Evolutionary conservation across 1,140 invertebrate genomes (phyloP), one percentile per base, ranked within the genome.

Genomic region (Pogonomyrmex barbatus): DNA sequence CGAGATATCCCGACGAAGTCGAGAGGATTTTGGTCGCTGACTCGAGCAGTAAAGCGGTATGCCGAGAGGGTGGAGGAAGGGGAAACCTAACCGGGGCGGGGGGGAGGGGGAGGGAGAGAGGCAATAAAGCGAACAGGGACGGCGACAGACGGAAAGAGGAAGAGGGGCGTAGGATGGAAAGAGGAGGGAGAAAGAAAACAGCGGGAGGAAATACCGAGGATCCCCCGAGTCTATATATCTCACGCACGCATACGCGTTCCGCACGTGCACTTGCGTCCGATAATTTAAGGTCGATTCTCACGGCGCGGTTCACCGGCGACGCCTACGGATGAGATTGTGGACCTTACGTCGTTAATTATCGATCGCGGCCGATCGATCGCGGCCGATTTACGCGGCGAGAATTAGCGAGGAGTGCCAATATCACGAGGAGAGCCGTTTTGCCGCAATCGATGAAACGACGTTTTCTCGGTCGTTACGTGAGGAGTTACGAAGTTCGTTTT

Each of bases 1-100:
- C 50, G 78, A 81, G 78, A 81, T 81, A 81, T 81, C 65, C 78
- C 63, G 52, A 70, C 39, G 63, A 81, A 81, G 77, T 81, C 77
- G 50, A 81, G 78, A 81, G 65, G 50, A 81, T 81, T 81, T 81
- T 68, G 70, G 78, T 70, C 78, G 78, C 52, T 70, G 63, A 56
- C 77, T 81, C 50, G 77, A 36, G 77, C 62, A 60, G 63, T 10
- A 54, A 68, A 47, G 63, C 65, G 78, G 63, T 45, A 45, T 33
- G 39, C 24, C 12, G 24, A 2, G 62, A 36, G 30, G 60, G 4
- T 9, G 2, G 4, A 6, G 47, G 63, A 36, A n/a, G 14, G 39
- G 36, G 45, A 56, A 14, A 2, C 5, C 6, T 17, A 10, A 52
- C 2, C 6, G 9, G 4, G 14, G 36, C 39, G 47, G 6, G n/a